Evolutionary conservation across 2,797 vertebrate genomes (phyloP).

Genomic region (Manis crassicaudata): DNA sequence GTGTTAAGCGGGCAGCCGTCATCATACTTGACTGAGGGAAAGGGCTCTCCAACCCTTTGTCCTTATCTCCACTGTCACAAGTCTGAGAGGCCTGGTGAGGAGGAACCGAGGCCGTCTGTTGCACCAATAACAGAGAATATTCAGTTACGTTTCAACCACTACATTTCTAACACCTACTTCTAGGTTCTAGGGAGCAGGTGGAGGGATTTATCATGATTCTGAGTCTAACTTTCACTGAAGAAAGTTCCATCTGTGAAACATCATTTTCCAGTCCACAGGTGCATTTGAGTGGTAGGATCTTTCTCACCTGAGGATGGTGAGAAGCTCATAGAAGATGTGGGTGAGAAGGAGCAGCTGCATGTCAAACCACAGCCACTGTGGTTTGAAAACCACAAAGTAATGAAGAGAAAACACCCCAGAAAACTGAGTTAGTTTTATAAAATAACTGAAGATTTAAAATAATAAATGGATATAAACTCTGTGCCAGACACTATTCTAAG

Average conservation of each 20-base stretch:
- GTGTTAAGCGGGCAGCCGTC: accelerated
- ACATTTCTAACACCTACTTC: neutral
- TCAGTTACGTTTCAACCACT: neutral
- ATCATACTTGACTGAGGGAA: neutral
- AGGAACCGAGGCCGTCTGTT: neutral
- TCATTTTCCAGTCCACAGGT: neutral
- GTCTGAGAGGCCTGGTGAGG: too few species aligned
- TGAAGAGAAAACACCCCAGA: neutral
- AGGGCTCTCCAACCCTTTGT: neutral
- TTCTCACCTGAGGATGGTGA: neutral
- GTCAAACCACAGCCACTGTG: neutral
- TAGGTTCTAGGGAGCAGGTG: neutral
- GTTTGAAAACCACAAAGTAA: neutral
- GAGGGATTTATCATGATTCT: neutral
- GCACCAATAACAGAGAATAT: neutral
- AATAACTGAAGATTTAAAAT: neutral
- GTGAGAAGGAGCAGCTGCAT: neutral
- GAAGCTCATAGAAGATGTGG: neutral
- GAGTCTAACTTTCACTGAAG: neutral
- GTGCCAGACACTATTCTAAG: neutral
- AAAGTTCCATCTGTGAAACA: neutral
- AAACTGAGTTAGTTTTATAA: neutral
- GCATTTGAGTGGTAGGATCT: neutral
- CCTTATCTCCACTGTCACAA: neutral
- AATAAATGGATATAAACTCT: neutral